Conservation (phyloP, 2,888 invertebrate species). For the Lithophane ornitopus region DNA sequence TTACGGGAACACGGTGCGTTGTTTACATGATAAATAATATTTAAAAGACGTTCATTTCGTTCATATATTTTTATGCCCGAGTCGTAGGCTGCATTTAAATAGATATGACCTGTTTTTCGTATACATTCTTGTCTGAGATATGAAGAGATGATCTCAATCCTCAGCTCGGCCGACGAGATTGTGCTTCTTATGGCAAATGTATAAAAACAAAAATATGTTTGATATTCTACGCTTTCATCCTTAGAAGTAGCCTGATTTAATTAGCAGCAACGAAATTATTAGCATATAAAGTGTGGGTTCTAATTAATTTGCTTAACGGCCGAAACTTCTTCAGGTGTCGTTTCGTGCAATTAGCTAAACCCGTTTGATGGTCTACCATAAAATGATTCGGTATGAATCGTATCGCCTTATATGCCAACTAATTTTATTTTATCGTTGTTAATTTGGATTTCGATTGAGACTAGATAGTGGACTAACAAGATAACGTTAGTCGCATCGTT, state of each 20-base stretch:
- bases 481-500: slow-evolving; percentile 18
- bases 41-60: slow-evolving; percentile 71
- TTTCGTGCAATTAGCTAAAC: slow-evolving; percentile 66
- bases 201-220: slow-evolving; percentile 46
- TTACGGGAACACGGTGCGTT: slow-evolving; percentile 55
- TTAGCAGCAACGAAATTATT: slow-evolving; percentile 73
- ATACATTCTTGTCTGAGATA: slow-evolving; percentile 56
- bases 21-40: slow-evolving; percentile 77
- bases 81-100: slow-evolving; percentile 67
- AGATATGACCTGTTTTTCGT: slow-evolving; percentile 70
- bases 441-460: slow-evolving; percentile 45
- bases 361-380: slow-evolving; percentile 54
- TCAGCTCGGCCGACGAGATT: slow-evolving; percentile 46
- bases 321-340: slow-evolving; percentile 69
- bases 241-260: slow-evolving; percentile 61
- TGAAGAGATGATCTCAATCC: slow-evolving; percentile 65
- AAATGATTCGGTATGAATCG: slow-evolving; percentile 48
- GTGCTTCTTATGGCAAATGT: slow-evolving; percentile 33
- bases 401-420: slow-evolving; percentile 41
- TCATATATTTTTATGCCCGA: slow-evolving; percentile 63
- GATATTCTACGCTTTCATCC: slow-evolving; percentile 35
- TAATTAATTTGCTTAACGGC: slow-evolving; percentile 76
- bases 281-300: slow-evolving; percentile 74
- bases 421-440: slow-evolving; percentile 54
- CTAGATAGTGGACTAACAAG: slow-evolving; percentile 38